Conservation (phyloP, 2,888 invertebrate genomes). For the Tricholauxania praeusta region DNA sequence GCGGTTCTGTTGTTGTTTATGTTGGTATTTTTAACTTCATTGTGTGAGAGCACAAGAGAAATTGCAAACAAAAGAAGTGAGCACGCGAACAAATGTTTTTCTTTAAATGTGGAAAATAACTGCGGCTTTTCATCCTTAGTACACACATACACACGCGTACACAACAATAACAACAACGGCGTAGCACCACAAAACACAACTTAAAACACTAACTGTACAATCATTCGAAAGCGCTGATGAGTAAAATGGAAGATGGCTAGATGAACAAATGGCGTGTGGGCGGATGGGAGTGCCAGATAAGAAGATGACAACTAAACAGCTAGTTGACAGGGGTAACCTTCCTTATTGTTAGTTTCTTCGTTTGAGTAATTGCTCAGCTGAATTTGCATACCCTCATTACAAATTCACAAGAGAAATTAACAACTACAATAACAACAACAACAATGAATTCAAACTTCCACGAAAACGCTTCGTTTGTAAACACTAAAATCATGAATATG, state of each 20-base stretch:
- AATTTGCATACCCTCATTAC: conserved; percentile 36
- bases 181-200: neutral
- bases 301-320: conserved; percentile 19
- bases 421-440: conserved; percentile 24
- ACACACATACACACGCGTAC: neutral
- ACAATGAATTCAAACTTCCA: conserved; percentile 13
- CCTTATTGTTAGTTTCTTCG: conserved; percentile 29
- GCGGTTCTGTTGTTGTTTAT: neutral
- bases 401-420: conserved; percentile 37
- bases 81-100: conserved; percentile 21
- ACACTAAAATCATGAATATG: conserved; percentile 32
- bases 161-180: too few relatives aligned
- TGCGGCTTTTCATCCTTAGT: conserved; percentile 18
- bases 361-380: conserved; percentile 32
- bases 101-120: conserved; percentile 29
- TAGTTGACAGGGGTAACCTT: conserved; percentile 27
- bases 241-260: neutral
- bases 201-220: conserved; percentile 16
- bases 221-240: conserved; percentile 13
- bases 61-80: conserved; percentile 20
- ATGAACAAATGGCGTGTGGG: neutral
- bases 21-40: too few relatives aligned
- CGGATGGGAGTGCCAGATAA: conserved; percentile 5
- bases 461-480: conserved; percentile 34
- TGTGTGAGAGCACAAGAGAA: neutral